Base-by-base conservation (phyloP, 2,888 invertebrate genomes). In the Eurytoma californica region DNA sequence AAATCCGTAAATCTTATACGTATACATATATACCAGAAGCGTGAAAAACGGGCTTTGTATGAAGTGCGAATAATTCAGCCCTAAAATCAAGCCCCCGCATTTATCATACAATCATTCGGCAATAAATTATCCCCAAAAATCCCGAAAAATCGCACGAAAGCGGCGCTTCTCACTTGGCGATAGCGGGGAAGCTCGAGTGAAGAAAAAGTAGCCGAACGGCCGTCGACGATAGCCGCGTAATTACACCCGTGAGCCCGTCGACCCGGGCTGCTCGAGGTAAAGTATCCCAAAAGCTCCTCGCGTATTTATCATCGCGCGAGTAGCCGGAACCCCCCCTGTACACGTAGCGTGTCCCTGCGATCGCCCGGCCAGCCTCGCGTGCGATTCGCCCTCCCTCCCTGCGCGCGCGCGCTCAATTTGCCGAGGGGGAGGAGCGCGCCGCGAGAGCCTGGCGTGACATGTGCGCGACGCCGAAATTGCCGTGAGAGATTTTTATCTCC, bases 381-480 rank as follows among this genome's bases (percentile, higher is more conserved):
- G 79, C 57, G 55, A 69, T 65, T 63, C 67, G 49, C 47, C 65
- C 47, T 18, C 47, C 12, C 57, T 20, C 57, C 20, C 18, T 2
- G 24, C 24, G 24, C 67, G 77, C 24, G 24, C 24, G 24, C 67
- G 77, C 58, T 61, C 58, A 78, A 78, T 78, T 78, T 65, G 68
- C 74, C 39, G 67, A 30, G 72, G 57, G 30, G 20, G n/a, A 60
- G 51, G 51, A 18, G 61, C n/a, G 60, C 30, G 47, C 51, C 53
- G 67, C 68, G n/a, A 55, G 18, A 9, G 30, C 14, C 7, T n/a
- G 7, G 81, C 86, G 85, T 88, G 89, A 89, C 90, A 90, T 90
- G 89, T 89, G 89, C 87, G 85, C 87, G 88, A 89, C 86, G 89
- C 86, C 86, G 82, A 88, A 89, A 89, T 89, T 89, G 84, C 86